These are phyloP conservation scores for Trichosurus vulpecula DNA, from an alignment of 2,797 vertebrate species.

Conservation along the genomic window DNA sequence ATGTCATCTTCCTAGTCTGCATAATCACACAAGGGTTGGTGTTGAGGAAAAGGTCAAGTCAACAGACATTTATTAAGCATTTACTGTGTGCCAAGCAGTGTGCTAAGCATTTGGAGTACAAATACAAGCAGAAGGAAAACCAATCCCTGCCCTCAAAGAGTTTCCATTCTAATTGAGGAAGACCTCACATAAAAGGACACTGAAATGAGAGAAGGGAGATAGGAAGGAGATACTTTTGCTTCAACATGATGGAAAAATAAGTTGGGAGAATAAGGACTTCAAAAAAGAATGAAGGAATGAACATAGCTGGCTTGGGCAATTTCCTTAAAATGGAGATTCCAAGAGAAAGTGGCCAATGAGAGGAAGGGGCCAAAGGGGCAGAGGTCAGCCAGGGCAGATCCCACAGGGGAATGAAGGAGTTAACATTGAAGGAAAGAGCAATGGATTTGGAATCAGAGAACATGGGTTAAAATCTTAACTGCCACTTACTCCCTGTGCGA, in stretches of 20 bases:
- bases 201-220: background rate
- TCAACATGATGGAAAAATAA: background rate
- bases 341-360: background rate
- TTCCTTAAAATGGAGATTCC: background rate
- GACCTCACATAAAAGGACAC: background rate
- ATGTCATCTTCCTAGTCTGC: background rate
- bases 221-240: background rate
- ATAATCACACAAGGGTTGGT: background rate
- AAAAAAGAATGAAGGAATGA: background rate
- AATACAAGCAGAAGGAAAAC: background rate
- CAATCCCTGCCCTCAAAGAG: background rate
- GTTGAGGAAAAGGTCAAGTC: background rate
- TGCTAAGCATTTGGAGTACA: background rate
- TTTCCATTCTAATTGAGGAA: background rate
- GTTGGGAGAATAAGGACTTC: background rate
- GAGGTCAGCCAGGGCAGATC: background rate
- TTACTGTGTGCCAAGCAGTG: background rate
- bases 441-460: background rate
- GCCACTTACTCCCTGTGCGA: background rate
- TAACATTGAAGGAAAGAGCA: background rate
- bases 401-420: background rate
- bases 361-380: background rate
- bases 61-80: background rate
- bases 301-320: background rate
- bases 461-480: background rate